A percentile compares a stretch with the other conserved stretches of the same genome.
These are phyloP conservation scores for Channa maculata DNA, from an alignment of 2,113 vertebrate genomes.

Conservation along the genomic window DNA sequence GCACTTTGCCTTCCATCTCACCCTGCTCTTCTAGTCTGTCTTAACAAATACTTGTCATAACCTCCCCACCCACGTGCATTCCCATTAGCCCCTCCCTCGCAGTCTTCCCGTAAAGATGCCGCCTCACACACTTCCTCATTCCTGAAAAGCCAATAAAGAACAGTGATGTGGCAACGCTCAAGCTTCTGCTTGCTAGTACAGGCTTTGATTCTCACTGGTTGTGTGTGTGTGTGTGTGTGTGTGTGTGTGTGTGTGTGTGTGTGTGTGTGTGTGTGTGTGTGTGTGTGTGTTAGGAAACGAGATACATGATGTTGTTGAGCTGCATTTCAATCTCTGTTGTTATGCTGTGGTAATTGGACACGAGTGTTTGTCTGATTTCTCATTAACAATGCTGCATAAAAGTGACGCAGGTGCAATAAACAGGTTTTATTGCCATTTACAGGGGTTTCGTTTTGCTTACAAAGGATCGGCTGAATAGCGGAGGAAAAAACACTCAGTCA, in stretches of 20 bases:
- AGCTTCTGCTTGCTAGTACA: conserved; percentile 56
- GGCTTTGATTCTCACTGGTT: not conserved
- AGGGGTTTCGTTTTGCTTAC: not conserved
- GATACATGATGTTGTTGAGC: not conserved
- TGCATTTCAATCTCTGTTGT: not conserved
- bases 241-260: not conserved
- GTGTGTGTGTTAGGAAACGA: conserved; percentile 3
- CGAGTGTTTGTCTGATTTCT: conserved; percentile 15
- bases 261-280: not conserved
- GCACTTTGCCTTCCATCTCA: conserved; percentile 48
- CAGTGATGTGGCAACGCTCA: conserved; percentile 71
- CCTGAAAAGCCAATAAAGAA: conserved; percentile 74
- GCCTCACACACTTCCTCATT: conserved; percentile 80
- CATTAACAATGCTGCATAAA: not conserved
- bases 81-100: conserved; percentile 67
- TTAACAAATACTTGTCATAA: conserved; percentile 76
- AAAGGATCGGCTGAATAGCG: not conserved
- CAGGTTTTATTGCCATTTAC: conserved; percentile 16
- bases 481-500: not conserved
- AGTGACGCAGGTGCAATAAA: conserved; percentile 19
- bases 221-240: not conserved
- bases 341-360: not conserved
- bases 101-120: conserved; percentile 78
- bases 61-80: conserved; percentile 62
- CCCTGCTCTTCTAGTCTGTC: conserved; percentile 58